Evolutionary conservation across 1,140 invertebrate genomes (phyloP).

Genomic region (Arctopsyche grandis): DNA sequence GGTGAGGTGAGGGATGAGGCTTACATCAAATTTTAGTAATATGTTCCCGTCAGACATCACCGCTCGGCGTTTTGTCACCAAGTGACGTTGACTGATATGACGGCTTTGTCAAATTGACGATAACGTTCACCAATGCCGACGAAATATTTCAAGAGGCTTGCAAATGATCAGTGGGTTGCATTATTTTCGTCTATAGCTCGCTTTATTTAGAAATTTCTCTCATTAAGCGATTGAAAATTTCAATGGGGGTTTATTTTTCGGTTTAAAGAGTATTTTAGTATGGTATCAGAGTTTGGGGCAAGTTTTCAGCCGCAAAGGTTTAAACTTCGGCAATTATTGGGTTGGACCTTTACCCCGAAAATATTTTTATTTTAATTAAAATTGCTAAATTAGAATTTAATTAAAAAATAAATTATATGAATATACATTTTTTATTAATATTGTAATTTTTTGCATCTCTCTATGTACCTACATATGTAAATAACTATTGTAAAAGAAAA

Average conservation of each 20-base stretch:
- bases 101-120: slow-evolving; percentile 3
- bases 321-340: slow-evolving; percentile 15
- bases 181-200: neutral
- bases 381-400: neutral
- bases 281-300: neutral
- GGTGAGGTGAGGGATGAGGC: neutral
- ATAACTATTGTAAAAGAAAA: no score
- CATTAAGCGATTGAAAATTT: no score
- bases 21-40: neutral
- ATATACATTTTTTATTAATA: no score
- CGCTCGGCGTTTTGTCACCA: neutral
- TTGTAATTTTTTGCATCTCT: no score
- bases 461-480: no score
- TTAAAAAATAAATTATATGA: neutral
- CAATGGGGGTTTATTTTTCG: neutral
- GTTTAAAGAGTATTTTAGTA: slow-evolving; percentile 2
- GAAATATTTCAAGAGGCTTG: neutral
- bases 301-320: neutral
- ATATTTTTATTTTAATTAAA: neutral
- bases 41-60: neutral
- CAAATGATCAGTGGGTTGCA: neutral
- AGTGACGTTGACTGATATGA: slow-evolving; percentile 3
- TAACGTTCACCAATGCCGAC: neutral
- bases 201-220: neutral
- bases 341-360: neutral